Conservation (phyloP, 2,113 vertebrate species). For the Eubucco bourcierii region DNA sequence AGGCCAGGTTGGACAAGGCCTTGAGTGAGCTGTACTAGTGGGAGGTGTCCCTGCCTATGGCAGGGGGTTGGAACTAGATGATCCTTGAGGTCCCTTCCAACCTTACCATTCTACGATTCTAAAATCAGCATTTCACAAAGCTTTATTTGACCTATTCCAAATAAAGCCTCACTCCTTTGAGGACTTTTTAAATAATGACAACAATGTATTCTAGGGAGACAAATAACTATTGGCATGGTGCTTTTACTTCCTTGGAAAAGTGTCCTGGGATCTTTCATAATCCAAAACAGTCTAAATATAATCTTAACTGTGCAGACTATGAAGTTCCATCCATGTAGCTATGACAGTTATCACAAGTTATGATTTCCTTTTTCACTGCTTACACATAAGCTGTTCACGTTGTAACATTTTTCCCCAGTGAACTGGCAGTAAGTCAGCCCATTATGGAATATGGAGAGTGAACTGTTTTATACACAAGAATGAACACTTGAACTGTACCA, state of each 20-base stretch:
- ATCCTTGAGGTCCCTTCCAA: too few relatives aligned
- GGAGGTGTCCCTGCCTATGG: too few relatives aligned
- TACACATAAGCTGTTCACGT: background rate
- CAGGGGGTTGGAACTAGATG: too few relatives aligned
- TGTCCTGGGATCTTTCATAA: background rate
- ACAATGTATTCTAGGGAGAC: background rate
- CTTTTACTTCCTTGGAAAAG: background rate
- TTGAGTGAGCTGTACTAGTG: too few relatives aligned
- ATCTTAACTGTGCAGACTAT: background rate
- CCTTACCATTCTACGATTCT: too few relatives aligned
- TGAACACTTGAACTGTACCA: constrained; percentile 61
- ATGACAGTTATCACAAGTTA: background rate
- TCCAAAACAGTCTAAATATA: background rate
- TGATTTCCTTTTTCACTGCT: background rate
- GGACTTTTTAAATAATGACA: background rate
- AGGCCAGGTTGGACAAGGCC: too few relatives aligned
- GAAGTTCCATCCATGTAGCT: background rate
- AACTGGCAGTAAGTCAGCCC: background rate
- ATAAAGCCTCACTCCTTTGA: background rate
- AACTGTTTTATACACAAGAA: background rate
- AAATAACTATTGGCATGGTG: background rate
- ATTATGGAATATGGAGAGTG: accelerated
- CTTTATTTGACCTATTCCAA: background rate
- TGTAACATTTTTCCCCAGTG: background rate
- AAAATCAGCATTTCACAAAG: background rate